Evolutionary conservation across 2,113 vertebrate genomes (phyloP).

Genomic region (Syrmaticus mikado): DNA sequence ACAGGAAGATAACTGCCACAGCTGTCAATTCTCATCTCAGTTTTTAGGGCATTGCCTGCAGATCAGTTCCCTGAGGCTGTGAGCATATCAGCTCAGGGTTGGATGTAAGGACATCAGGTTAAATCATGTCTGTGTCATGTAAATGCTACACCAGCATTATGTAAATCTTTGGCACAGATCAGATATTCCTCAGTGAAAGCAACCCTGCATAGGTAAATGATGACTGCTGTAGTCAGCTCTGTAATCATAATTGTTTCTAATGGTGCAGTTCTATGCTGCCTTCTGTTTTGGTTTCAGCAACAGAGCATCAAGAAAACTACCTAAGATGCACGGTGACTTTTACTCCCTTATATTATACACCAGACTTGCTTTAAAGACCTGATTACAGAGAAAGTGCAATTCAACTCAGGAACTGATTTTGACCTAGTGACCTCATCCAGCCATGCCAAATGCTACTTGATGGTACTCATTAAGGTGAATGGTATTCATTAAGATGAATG

Average conservation of each 20-base stretch:
- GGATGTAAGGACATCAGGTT: background rate
- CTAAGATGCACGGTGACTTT: background rate
- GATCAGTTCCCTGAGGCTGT: background rate
- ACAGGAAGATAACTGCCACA: background rate
- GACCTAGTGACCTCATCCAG: background rate
- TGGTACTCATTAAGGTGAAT: background rate
- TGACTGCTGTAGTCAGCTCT: no score
- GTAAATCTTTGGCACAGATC: background rate
- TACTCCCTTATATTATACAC: background rate
- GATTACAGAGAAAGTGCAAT: background rate
- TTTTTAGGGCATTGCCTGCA: background rate
- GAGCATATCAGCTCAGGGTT: background rate
- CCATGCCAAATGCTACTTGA: background rate
- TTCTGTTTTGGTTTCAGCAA: background rate
- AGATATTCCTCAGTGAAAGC: background rate
- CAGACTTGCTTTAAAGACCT: background rate
- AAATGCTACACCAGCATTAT: background rate
- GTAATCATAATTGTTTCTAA: no score
- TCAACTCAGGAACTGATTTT: background rate
- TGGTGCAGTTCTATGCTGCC: background rate
- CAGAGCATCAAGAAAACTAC: background rate
- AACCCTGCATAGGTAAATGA: background rate
- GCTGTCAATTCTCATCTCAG: background rate
- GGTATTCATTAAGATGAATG: background rate
- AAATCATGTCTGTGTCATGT: background rate